A percentile compares a stretch with the other conserved stretches of the same genome.
These are phyloP conservation scores for Machimus rusticus DNA, from an alignment of 2,888 invertebrate species.

Conservation along the genomic window DNA sequence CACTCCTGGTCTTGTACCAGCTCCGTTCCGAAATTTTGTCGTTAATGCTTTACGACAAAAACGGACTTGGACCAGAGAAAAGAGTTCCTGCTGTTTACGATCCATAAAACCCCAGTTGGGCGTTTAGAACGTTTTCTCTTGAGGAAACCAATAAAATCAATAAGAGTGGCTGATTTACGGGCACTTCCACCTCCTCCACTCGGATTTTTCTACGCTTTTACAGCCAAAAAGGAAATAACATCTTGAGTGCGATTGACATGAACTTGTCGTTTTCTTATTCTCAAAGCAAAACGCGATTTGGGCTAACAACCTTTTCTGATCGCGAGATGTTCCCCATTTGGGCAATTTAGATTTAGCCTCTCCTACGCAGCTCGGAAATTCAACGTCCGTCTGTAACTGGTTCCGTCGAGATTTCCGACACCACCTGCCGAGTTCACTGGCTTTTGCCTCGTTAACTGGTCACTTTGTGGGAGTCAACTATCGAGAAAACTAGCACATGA, in stretches of 20 bases:
- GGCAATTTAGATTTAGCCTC: neutral
- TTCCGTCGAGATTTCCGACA: neutral
- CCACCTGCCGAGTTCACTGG: neutral
- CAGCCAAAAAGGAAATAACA: neutral
- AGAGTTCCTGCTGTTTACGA: neutral
- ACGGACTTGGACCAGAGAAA: neutral
- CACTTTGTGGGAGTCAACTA: neutral
- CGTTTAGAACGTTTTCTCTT: neutral
- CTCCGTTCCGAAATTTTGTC: neutral
- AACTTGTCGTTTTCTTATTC: neutral
- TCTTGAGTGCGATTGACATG: neutral
- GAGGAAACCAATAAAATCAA: neutral
- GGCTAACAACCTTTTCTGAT: neutral
- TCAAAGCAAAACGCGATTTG: neutral
- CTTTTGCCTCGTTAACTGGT: neutral
- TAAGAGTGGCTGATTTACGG: neutral
- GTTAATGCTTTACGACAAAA: neutral
- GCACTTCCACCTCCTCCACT: slow-evolving; percentile 5
- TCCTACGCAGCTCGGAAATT: neutral
- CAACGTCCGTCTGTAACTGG: neutral
- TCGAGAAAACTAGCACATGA: neutral
- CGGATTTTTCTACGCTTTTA: neutral
- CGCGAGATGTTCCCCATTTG: neutral
- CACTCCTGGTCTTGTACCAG: neutral
- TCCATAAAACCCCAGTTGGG: slow-evolving; percentile 14